Base-by-base conservation (phyloP, 1,140 invertebrate genomes). In the Liolophura sinensis region DNA sequence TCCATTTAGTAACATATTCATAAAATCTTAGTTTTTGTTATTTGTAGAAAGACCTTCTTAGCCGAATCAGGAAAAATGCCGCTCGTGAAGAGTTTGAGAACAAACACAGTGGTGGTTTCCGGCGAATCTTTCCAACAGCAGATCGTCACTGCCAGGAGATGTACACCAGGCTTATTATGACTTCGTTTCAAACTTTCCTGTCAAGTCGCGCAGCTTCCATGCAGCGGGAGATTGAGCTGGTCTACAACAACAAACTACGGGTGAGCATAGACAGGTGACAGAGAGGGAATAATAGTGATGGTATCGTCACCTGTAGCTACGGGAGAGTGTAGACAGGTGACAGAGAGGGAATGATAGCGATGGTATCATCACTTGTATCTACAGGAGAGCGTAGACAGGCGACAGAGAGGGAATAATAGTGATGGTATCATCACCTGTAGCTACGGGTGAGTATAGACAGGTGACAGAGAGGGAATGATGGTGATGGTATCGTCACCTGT, bases 81-180 rank as follows among this genome's bases (percentile, higher is more conserved):
- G 48, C 72, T 12, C 60, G 77, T 57, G 81, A 84, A 64, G 82
- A 83, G n/a, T 85, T 71, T 72, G 84, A 85, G 64, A 83, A 83
- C 52, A 65, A 78, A 48, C 81, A 85, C 72, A 71, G 74, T 54
- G 84, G 84, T 6, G 61, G 74, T 47, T 85, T 83, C 69, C 71
- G 73, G 3, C 72, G 82, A 67, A 82, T 85, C 50, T 85, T 85
- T 64, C 84, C 84, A 14, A 73, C 78, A 18, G 78, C 84, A 31
- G 82, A 84, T 60, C 76, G 73, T 58, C 69, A 68, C 5, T 64
- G 70, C 25, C 78, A 80, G 52, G 80, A 83, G 46, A 73, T 73
- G 48, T 84, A 82, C 62, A 70, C 77, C 60, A 73, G 70, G 15
- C 67, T 78, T 25, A 69, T 82, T 59, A 60, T 65, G 31, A 66